These are phyloP conservation scores for Romanomermis culicivorax DNA, from an alignment of 2,888 invertebrate genomes.

Conservation along the genomic window DNA sequence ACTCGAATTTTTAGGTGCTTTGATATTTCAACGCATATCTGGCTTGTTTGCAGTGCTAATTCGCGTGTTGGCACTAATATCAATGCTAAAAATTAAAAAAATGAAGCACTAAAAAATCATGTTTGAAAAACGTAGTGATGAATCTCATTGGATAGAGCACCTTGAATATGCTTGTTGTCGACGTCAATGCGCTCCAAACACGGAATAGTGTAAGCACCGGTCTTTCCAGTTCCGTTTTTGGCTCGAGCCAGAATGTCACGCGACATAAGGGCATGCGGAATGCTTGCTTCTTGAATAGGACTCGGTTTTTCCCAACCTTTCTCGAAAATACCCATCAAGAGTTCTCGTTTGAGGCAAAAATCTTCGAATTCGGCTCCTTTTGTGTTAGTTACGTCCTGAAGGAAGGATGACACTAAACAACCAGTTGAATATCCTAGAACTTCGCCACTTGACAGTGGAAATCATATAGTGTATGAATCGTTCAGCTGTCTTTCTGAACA, in stretches of 20 bases:
- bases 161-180: slow-evolving; percentile 72
- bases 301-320: slow-evolving; percentile 92
- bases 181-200: slow-evolving; percentile 64
- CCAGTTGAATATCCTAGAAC: neutral
- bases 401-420: neutral
- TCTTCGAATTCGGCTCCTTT: slow-evolving; percentile 99
- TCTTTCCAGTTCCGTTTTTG: slow-evolving; percentile 98
- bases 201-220: slow-evolving; percentile 97
- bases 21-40: slow-evolving; percentile 93
- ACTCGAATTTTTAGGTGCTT: slow-evolving; percentile 91
- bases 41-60: slow-evolving; percentile 93
- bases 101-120: no score
- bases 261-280: slow-evolving; percentile 75
- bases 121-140: no score
- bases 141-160: no score
- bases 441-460: no score
- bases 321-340: slow-evolving; percentile 98
- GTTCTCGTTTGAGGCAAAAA: slow-evolving; percentile 84
- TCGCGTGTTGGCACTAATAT: slow-evolving; percentile 96
- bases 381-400: slow-evolving; percentile 91
- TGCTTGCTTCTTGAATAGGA: slow-evolving; percentile 97
- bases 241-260: slow-evolving; percentile 85
- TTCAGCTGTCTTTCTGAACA: no score
- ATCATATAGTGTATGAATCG: no score
- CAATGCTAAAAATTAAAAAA: slow-evolving; percentile 42